Conservation (phyloP, 2,888 invertebrate genomes). For the Spicauda simplicius region DNA sequence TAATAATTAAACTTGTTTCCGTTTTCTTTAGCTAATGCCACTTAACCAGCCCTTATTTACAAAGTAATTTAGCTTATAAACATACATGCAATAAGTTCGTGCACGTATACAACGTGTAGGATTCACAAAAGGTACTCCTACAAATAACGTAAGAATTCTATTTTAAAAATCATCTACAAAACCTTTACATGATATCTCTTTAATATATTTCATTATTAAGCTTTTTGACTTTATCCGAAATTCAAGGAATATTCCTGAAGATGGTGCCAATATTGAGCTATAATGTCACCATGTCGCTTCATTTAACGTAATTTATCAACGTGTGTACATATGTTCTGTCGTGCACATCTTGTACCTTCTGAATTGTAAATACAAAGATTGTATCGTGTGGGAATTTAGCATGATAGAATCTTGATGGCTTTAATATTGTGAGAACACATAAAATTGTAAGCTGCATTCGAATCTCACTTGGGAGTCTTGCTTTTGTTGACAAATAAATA, state of each 20-base stretch:
- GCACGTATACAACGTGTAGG: too few relatives aligned
- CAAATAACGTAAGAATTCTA: too few relatives aligned
- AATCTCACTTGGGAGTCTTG: not conserved
- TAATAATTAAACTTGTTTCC: too few relatives aligned
- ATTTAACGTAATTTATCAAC: slow-evolving; percentile 20
- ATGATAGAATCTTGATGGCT: slow-evolving; percentile 23
- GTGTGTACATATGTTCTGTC: slow-evolving; percentile 6
- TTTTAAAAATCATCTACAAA: too few relatives aligned
- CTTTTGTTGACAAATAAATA: not conserved
- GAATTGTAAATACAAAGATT: slow-evolving; percentile 28
- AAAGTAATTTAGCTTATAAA: too few relatives aligned
- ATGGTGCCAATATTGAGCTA: slow-evolving; percentile 6
- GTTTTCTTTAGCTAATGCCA: too few relatives aligned
- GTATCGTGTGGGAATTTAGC: slow-evolving; percentile 28
- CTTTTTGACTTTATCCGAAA: not conserved
- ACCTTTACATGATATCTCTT: too few relatives aligned
- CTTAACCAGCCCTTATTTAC: too few relatives aligned
- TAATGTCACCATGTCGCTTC: slow-evolving; percentile 13
- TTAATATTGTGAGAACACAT: slow-evolving; percentile 26
- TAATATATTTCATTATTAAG: too few relatives aligned
- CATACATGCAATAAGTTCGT: too few relatives aligned
- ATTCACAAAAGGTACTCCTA: too few relatives aligned
- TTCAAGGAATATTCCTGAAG: slow-evolving; percentile 4
- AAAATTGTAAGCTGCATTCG: not conserved
- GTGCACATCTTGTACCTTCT: slow-evolving; percentile 9